Conservation (phyloP, 2,888 invertebrate genomes). For the Neuroscelio doddi region DNA sequence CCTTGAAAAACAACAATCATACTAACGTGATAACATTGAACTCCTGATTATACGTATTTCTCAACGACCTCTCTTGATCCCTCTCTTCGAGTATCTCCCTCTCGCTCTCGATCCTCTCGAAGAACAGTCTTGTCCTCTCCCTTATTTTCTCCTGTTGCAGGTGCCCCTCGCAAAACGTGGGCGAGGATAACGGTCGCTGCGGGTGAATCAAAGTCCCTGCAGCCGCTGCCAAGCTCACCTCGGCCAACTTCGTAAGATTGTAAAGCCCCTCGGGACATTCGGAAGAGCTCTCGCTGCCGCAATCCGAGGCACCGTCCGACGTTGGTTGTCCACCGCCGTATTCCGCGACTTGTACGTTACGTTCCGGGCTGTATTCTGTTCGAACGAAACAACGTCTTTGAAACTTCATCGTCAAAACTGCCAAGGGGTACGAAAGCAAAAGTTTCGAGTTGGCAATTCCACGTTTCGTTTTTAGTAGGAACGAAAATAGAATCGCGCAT, state of each 20-base stretch:
- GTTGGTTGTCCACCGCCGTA: constrained; percentile 66
- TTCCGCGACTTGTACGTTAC: constrained; percentile 61
- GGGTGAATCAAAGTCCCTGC: constrained; percentile 75
- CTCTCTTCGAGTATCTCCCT: constrained; percentile 59
- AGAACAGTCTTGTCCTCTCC: constrained; percentile 61
- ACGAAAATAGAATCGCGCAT: constrained; percentile 66
- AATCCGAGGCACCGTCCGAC: constrained; percentile 70
- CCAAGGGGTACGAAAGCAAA: not conserved
- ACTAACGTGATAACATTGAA: constrained; percentile 25
- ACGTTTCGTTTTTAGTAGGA: constrained; percentile 59
- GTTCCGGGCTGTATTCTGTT: constrained; percentile 64
- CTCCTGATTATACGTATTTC: constrained; percentile 11
- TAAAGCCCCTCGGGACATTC: constrained; percentile 79
- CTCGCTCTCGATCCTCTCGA: constrained; percentile 65
- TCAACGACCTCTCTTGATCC: constrained; percentile 34
- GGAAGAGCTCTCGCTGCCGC: constrained; percentile 69
- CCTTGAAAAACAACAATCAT: not conserved
- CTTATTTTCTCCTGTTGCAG: constrained; percentile 45
- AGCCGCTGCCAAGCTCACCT: constrained; percentile 80
- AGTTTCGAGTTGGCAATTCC: constrained; percentile 4
- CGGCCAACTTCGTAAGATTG: constrained; percentile 83
- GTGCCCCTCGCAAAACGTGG: constrained; percentile 27
- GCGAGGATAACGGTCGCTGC: constrained; percentile 55
- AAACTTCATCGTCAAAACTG: not conserved
- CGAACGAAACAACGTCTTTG: constrained; percentile 7